Evolutionary conservation across 1,140 invertebrate genomes (phyloP).

Genomic region (Mesaphorura yosii): DNA sequence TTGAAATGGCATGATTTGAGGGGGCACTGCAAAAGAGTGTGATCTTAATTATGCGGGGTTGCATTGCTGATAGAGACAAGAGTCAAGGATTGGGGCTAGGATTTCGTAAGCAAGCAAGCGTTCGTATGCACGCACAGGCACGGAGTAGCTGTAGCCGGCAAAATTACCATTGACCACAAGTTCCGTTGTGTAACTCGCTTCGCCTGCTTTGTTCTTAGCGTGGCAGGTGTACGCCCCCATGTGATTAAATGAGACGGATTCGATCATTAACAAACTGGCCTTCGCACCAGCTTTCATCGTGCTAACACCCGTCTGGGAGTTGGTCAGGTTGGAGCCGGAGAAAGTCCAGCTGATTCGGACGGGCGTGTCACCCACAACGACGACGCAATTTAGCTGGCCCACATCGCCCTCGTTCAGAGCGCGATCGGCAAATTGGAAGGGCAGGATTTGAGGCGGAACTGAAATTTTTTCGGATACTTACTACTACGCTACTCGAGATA

Average conservation of each 20-base stretch:
- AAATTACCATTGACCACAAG: conserved; percentile 4
- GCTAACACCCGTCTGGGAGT: conserved; percentile 35
- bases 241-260: conserved; percentile 49
- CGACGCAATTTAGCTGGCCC: conserved; percentile 49
- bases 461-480: not conserved
- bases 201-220: conserved; percentile 39
- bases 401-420: conserved; percentile 46
- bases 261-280: conserved; percentile 61
- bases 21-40: conserved; percentile 42
- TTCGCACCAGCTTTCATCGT: conserved; percentile 37
- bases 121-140: not conserved
- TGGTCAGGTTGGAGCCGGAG: not conserved
- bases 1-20: conserved; percentile 50
- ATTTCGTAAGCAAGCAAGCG: not conserved
- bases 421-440: conserved; percentile 49
- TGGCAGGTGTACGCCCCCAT: conserved; percentile 32
- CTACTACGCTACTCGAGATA: too few relatives aligned
- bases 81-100: conserved; percentile 35
- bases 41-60: not conserved
- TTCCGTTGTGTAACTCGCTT: conserved; percentile 44
- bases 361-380: conserved; percentile 51
- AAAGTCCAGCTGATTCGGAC: conserved; percentile 48
- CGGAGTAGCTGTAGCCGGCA: not conserved
- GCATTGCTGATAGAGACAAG: not conserved
- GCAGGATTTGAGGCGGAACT: conserved; percentile 49